These are phyloP conservation scores for Cheilosia pagana DNA, from an alignment of 2,888 invertebrate genomes.

Conservation along the genomic window DNA sequence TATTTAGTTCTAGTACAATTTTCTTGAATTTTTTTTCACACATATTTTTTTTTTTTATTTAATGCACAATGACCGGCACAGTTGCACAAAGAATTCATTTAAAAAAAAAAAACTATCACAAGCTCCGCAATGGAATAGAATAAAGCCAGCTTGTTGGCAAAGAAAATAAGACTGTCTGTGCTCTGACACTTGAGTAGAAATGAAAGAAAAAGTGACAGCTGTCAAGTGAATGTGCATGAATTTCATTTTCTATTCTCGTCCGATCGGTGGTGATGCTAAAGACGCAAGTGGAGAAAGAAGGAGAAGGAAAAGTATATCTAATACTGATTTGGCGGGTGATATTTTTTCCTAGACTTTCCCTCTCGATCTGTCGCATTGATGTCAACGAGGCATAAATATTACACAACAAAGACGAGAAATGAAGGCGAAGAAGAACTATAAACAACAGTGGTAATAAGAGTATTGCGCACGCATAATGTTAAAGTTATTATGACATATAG, in stretches of 20 bases:
- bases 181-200: constrained; percentile 6
- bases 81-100: constrained; percentile 61
- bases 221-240: constrained; percentile 29
- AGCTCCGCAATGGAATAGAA: constrained; percentile 36
- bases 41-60: constrained; percentile 74
- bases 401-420: constrained; percentile 51
- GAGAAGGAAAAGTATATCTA: constrained; percentile 7
- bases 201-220: constrained; percentile 42
- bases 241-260: constrained; percentile 29
- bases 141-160: constrained; percentile 44
- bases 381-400: constrained; percentile 43
- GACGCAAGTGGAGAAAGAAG: constrained; percentile 15
- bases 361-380: constrained; percentile 13
- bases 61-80: constrained; percentile 80
- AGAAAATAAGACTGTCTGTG: constrained; percentile 30
- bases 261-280: constrained; percentile 40
- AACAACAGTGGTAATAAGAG: constrained; percentile 59
- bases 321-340: constrained; percentile 37
- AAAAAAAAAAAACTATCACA: constrained; percentile 70
- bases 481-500: constrained; percentile 31
- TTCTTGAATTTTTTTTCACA: constrained; percentile 52
- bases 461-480: constrained; percentile 53
- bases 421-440: constrained; percentile 49
- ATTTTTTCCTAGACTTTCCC: constrained; percentile 19
- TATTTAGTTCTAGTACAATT: constrained; percentile 35